A percentile compares a stretch with the other conserved stretches of the same genome.
These are phyloP conservation scores for Nyctibius bracteatus DNA, from an alignment of 2,113 vertebrate species.

Conservation along the genomic window DNA sequence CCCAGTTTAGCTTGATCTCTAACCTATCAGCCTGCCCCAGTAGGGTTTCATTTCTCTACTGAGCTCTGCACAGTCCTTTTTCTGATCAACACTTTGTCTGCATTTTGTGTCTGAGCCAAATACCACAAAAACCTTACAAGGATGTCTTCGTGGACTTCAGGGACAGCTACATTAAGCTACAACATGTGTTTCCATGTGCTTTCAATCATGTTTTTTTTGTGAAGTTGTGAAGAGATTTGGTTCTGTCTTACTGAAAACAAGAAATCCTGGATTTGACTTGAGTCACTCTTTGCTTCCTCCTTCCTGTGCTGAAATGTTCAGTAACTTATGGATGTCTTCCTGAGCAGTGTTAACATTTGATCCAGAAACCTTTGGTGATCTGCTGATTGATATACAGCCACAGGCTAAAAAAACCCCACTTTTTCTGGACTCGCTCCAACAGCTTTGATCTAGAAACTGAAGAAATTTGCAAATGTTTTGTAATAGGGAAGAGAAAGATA, in stretches of 20 bases:
- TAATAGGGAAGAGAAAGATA: not conserved
- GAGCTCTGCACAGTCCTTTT: not conserved
- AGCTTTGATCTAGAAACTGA: not conserved
- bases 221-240: not conserved
- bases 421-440: not conserved
- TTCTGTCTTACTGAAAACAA: not conserved
- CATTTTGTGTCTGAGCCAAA: constrained; percentile 20
- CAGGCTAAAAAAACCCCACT: not conserved
- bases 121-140: not conserved
- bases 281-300: not conserved
- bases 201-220: not conserved
- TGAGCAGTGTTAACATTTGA: not conserved
- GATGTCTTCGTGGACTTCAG: not conserved
- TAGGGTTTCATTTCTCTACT: not conserved
- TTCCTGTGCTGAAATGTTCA: not conserved
- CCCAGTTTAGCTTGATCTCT: not conserved
- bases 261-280: not conserved
- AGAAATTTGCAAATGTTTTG: not conserved
- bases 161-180: not conserved
- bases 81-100: not conserved
- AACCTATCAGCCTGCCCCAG: not conserved
- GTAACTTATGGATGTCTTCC: not conserved
- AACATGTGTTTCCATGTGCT: not conserved
- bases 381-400: not conserved
- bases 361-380: constrained; percentile 1